Evolutionary conservation across 2,113 vertebrate species (phyloP), one percentile per base, ranked within the genome.

Genomic region (Casuarius casuarius): DNA sequence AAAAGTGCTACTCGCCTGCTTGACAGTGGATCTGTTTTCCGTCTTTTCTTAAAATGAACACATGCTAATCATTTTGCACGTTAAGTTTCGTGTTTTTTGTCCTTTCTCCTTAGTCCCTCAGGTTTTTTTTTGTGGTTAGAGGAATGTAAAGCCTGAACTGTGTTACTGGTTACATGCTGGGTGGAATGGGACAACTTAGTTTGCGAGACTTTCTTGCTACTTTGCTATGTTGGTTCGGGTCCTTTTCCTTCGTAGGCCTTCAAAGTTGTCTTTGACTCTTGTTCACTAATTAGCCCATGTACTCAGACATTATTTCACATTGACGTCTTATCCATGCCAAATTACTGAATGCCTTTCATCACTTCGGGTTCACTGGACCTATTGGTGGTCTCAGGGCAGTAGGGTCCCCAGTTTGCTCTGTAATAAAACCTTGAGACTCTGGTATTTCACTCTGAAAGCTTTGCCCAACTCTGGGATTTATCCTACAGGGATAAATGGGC

Each of bases 351-450:
- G 28, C 42, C 70, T 51, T 54, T 29, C 6, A 25, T 73, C 54
- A 33, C 21, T 76, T 40, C 8, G 15, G 51, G 49, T 52, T 85
- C 46, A 5, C 58, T 26, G 77, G 25, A 29, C 20, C 25, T 33
- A 1, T 4, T 13, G n/a, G 42, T 19, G 14, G 28, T 48, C 48
- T 10, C 29, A 28, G 29, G 22, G 58, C 0, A 2, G 49, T 12
- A 28, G 46, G n/a, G 17, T 33, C 12, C 15, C 5, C n/a, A 20
- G 15, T 83, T 29, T 77, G 65, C 26, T 3, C 28, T 38, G 38
- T 28, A 20, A 35, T 19, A 46, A 52, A 70, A 14, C 54, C 13
- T 4, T 2, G 8, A 44, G 26, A n/a, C 10, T 40, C 16, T 0
- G 1, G 44, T 66, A 65, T n/a, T 38, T 63, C 35, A 25, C 31